A percentile compares a stretch with the other conserved stretches of the same genome.
Conservation (phyloP, 2,888 invertebrate species). For the Lagria hirta region DNA sequence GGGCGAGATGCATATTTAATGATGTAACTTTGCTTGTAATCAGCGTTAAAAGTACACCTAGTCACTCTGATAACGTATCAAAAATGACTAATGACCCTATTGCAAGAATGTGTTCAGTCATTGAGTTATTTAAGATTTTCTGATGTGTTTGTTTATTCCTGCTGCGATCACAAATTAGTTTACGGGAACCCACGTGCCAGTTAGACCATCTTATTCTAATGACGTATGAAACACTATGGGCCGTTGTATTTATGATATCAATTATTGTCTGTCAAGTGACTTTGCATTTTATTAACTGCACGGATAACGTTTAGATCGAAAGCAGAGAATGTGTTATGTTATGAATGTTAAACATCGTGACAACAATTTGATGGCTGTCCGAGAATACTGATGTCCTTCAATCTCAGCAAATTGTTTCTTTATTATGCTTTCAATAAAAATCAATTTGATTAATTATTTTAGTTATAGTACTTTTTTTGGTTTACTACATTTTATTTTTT, state of each 20-base stretch:
- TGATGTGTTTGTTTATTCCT: conserved; percentile 61
- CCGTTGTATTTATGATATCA: conserved; percentile 46
- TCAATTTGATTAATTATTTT: too few relatives aligned
- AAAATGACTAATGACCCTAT: conserved; percentile 53
- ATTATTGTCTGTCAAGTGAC: conserved; percentile 48
- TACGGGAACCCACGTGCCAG: conserved; percentile 56
- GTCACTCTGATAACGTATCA: conserved; percentile 53
- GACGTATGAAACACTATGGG: conserved; percentile 31
- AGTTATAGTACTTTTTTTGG: too few relatives aligned
- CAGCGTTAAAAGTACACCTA: conserved; percentile 53
- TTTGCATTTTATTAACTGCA: conserved; percentile 37
- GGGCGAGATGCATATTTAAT: conserved; percentile 34
- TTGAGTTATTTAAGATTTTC: conserved; percentile 61
- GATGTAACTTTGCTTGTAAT: conserved; percentile 43
- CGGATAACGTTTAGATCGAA: conserved; percentile 24
- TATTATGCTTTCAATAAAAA: too few relatives aligned
- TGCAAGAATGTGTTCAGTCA: conserved; percentile 62
- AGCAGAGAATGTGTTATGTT: conserved; percentile 35
- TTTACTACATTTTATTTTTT: too few relatives aligned
- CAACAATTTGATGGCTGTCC: conserved; percentile 22
- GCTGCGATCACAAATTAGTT: conserved; percentile 67
- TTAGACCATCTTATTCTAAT: conserved; percentile 33
- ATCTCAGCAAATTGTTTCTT: too few relatives aligned
- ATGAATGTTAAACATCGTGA: conserved; percentile 38
- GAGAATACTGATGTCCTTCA: too few relatives aligned